phyloP scores from a whole-genome alignment of 1,140 invertebrate genomes.

The Calliopsis andreniformis region DNA sequence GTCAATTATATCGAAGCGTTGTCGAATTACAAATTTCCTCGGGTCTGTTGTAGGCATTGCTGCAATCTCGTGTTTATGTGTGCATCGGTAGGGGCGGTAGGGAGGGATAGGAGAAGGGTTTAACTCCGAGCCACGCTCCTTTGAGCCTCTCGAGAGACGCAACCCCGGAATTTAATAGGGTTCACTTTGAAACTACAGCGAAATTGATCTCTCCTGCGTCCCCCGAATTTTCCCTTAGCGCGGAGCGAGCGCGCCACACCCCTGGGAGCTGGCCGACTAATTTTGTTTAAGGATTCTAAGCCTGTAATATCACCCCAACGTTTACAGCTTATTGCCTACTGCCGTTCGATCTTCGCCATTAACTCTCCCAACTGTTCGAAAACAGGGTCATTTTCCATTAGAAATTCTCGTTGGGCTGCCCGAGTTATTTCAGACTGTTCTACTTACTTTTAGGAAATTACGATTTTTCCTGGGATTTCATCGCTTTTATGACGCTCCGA shows the following conservation, averaged over 20 bases:
- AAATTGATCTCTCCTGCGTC: conserved; percentile 61
- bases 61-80: conserved; percentile 63
- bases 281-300: conserved; percentile 46
- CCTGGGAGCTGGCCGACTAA: conserved; percentile 46
- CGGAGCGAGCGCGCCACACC: conserved; percentile 17
- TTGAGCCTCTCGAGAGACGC: conserved; percentile 67
- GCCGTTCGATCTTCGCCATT: conserved; percentile 27
- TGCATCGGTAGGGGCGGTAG: not conserved
- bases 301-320: conserved; percentile 34
- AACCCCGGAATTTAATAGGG: conserved; percentile 70
- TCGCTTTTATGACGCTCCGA: not conserved
- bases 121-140: conserved; percentile 31
- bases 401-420: no score
- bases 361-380: not conserved
- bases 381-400: not conserved
- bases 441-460: no score
- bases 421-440: no score
- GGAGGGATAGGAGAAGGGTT: not conserved
- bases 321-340: conserved; percentile 39
- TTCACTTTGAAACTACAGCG: conserved; percentile 68
- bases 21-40: conserved; percentile 65
- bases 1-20: conserved; percentile 63
- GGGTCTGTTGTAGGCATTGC: conserved; percentile 33
- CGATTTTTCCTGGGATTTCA: not conserved
- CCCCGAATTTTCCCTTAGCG: conserved; percentile 37